These are phyloP conservation scores for Phalacrocorax pelagicus DNA, from an alignment of 2,113 vertebrate genomes.

Conservation along the genomic window DNA sequence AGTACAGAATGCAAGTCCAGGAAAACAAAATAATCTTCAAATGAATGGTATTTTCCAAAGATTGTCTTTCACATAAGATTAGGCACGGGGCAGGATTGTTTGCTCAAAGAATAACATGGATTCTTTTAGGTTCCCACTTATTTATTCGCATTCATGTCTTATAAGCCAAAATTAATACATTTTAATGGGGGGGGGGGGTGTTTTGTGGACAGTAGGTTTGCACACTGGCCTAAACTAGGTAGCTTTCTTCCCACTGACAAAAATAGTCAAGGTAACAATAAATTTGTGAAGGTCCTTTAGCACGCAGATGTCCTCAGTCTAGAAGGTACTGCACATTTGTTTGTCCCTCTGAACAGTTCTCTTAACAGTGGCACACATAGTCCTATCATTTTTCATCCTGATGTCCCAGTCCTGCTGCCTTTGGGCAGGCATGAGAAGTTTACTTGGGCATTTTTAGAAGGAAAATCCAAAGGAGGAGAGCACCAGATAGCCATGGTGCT, in stretches of 20 bases:
- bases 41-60: neutral
- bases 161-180: neutral
- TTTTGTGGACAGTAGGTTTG: neutral
- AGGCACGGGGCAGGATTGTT: neutral
- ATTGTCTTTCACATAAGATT: neutral
- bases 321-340: neutral
- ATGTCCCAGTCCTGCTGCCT: neutral
- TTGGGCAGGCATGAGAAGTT: neutral
- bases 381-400: neutral
- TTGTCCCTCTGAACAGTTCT: neutral
- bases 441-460: neutral
- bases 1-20: neutral
- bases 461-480: neutral
- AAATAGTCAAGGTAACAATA: no score
- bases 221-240: neutral
- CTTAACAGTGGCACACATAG: neutral
- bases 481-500: neutral
- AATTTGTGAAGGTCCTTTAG: neutral
- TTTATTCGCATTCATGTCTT: neutral
- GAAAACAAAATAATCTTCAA: neutral
- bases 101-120: neutral
- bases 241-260: neutral
- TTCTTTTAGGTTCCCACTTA: neutral
- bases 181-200: no score
- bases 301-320: rapidly evolving